A percentile compares a stretch with the other conserved stretches of the same genome.
Evolutionary conservation across 2,797 vertebrate genomes (phyloP).

Genomic region (Sandelia bainsii): DNA sequence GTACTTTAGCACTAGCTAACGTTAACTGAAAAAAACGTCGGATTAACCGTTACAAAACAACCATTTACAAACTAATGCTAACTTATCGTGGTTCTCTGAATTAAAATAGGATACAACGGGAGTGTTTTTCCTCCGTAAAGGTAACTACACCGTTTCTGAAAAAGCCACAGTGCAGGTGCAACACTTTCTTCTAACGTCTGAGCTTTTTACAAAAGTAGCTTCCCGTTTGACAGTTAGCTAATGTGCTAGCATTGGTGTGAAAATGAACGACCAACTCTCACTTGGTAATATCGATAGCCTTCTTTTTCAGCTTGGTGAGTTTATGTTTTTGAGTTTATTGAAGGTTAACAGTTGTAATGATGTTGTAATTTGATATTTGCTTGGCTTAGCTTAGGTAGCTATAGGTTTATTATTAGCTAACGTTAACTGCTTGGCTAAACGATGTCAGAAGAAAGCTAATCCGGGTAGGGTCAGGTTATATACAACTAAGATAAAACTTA

Average conservation of each 20-base stretch:
- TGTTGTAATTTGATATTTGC: background rate
- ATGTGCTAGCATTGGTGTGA: background rate
- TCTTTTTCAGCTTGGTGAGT: constrained; percentile 78
- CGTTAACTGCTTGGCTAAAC: background rate
- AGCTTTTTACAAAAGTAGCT: background rate
- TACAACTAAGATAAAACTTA: background rate
- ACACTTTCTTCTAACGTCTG: no score
- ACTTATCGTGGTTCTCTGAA: no score
- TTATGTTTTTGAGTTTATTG: background rate
- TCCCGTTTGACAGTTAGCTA: background rate
- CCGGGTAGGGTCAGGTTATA: background rate
- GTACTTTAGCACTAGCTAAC: no score
- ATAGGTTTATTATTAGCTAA: background rate
- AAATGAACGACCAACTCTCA: constrained; percentile 68
- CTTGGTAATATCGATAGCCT: constrained; percentile 66
- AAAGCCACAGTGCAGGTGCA: no score
- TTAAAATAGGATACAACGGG: no score
- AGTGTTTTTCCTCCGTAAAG: no score
- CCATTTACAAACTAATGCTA: no score
- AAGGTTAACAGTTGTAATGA: background rate
- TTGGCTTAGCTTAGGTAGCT: background rate
- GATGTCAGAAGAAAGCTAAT: background rate
- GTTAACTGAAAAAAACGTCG: no score
- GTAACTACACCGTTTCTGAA: no score
- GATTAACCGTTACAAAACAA: no score